Evolutionary conservation across 92 coral and sea anemone species (phyloP), one percentile per base, ranked within the genome.

Genomic region (Umimayanthus chanpuru): DNA sequence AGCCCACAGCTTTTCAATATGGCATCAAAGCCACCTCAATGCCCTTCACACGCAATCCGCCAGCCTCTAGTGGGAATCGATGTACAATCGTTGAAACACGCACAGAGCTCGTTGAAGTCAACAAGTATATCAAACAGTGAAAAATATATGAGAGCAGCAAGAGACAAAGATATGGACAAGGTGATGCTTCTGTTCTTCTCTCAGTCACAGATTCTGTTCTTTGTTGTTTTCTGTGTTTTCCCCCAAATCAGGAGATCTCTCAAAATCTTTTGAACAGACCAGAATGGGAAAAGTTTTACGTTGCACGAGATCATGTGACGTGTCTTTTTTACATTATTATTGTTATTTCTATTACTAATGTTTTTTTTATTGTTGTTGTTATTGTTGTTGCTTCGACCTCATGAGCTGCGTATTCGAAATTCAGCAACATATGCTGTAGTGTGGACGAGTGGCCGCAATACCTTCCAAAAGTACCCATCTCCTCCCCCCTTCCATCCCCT

Each of bases 61-160:
- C 86, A 86, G 61, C 96, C 94, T 23, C 89, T 94, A 43, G 87
- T 80, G 4, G 96, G 90, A 43, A 76, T 92, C 36, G 89, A 87
- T 70, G 85, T 92, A 1, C 89, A 86, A 32, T 83, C 91, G 36
- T 58, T 94, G 20, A 91, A 88, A 40, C 78, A 88, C 77, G 92
- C 93, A 11, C 96, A 94, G 15, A 80, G 81, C 47, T 89, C 91
- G 12, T 67, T 94, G 28, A 90, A 94, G 72, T 81, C 93, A 32
- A 86, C 85, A 44, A 88, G 82, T 26, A 58, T 41, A 44, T 85
- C 94, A 40, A 90, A 85, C 67, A 88, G 83, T 71, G 83, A 88
- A 65, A 81, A 88, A 80, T 90, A 88, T 83, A 77, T 92, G 90
- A 86, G 43, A 55, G 41, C 66, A 15, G 43, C 68, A 6, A 79